These are phyloP conservation scores for Tetrao urogallus DNA, from an alignment of 2,113 vertebrate genomes.

Conservation along the genomic window DNA sequence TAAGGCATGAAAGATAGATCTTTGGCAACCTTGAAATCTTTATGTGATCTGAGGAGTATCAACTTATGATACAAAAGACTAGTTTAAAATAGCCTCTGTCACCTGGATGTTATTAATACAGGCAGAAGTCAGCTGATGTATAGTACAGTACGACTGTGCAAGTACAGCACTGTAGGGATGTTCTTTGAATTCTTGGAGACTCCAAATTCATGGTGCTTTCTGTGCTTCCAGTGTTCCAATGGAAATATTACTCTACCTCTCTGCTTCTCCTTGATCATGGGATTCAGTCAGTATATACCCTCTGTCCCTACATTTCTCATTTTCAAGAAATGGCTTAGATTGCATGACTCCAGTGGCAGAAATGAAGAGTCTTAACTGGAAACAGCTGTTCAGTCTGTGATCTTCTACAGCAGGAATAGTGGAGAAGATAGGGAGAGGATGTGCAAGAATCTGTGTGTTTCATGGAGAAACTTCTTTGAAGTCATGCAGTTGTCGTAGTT, in stretches of 20 bases:
- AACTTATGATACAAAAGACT: background rate
- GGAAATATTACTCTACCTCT: background rate
- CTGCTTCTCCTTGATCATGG: background rate
- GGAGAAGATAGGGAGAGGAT: conserved; percentile 23
- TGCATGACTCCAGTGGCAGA: background rate
- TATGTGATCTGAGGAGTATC: background rate
- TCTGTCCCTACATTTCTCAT: background rate
- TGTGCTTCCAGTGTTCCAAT: background rate
- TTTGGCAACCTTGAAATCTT: background rate
- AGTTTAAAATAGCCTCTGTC: background rate
- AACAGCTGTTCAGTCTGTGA: conserved; percentile 45
- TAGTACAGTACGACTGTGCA: background rate
- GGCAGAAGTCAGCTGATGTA: background rate
- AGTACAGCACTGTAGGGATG: background rate
- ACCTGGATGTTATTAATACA: background rate
- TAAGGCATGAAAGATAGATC: background rate
- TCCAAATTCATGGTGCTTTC: background rate
- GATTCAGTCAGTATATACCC: background rate
- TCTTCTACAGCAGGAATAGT: conserved; percentile 30
- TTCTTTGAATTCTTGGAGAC: background rate
- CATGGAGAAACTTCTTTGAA: conserved; percentile 65
- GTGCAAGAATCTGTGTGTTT: background rate
- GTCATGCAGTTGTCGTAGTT: conserved; percentile 59
- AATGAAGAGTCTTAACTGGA: conserved; percentile 6
- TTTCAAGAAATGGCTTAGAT: background rate